Conservation (phyloP, 2,797 vertebrate species). For the Myripristis jacobus region DNA sequence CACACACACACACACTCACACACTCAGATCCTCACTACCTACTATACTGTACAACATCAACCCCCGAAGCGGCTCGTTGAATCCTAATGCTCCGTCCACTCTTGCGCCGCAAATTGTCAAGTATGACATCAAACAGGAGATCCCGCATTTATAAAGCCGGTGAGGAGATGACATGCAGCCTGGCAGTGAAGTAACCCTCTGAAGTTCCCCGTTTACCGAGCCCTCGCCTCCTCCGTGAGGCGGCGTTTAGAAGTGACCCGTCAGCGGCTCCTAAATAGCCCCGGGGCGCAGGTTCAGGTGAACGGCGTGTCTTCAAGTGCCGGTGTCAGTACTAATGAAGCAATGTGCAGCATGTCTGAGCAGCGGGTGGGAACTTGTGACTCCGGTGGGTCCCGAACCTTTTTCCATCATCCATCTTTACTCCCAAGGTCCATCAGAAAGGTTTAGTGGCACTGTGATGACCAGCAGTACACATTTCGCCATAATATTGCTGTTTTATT, state of each 20-base stretch:
- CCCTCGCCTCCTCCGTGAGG: constrained; percentile 65
- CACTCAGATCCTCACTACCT: constrained; percentile 40
- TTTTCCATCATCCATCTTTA: too few relatives aligned
- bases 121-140: constrained; percentile 58
- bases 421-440: too few relatives aligned
- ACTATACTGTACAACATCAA: constrained; percentile 58
- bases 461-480: too few relatives aligned
- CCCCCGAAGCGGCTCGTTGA: constrained; percentile 52
- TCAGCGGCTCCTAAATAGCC: constrained; percentile 51
- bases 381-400: neutral
- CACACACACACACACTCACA: constrained; percentile 23
- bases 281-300: constrained; percentile 61
- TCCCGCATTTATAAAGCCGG: constrained; percentile 52
- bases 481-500: too few relatives aligned
- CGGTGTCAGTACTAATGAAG: neutral
- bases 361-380: neutral
- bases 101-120: constrained; percentile 60
- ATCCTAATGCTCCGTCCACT: constrained; percentile 64
- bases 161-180: constrained; percentile 26
- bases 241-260: constrained; percentile 74
- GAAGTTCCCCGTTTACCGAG: constrained; percentile 61
- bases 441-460: too few relatives aligned
- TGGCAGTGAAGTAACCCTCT: constrained; percentile 46
- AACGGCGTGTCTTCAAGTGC: neutral
- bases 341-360: constrained; percentile 4